phyloP scores from a whole-genome alignment of 2,797 vertebrate genomes.

The Notoglanidium macrostoma region DNA sequence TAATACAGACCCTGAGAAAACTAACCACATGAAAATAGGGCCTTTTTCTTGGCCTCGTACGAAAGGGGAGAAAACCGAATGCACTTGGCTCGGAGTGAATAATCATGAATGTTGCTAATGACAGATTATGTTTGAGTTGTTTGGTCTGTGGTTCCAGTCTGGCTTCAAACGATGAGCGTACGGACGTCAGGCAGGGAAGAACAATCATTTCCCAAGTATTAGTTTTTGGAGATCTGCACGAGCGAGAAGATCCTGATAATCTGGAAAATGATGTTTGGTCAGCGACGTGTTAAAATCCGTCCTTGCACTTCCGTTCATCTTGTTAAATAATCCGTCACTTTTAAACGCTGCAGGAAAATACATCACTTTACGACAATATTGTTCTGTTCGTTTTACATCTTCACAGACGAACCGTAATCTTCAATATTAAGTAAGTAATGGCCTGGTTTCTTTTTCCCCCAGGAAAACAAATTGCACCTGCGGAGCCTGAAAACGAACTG shows the following conservation, averaged over 20 bases:
- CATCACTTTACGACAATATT: neutral
- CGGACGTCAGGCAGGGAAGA: neutral
- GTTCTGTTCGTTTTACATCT: neutral
- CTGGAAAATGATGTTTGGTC: neutral
- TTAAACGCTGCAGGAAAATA: neutral
- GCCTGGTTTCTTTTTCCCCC: too few relatives aligned
- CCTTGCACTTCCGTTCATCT: neutral
- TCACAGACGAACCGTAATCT: neutral
- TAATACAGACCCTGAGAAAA: neutral
- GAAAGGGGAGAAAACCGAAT: neutral
- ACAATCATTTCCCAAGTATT: neutral
- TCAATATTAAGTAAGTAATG: neutral
- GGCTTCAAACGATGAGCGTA: neutral
- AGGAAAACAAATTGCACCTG: neutral
- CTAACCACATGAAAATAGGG: neutral
- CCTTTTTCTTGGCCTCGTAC: neutral
- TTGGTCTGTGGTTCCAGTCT: slow-evolving; percentile 16
- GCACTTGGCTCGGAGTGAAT: neutral
- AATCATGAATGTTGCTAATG: slow-evolving; percentile 21
- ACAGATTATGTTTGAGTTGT: slow-evolving; percentile 9
- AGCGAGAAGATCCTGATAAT: neutral
- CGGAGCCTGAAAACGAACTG: neutral
- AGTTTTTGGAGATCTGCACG: neutral
- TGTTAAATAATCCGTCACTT: neutral
- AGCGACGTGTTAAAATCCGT: neutral